Conservation (phyloP, 2,113 vertebrate species). For the Apaloderma vittatum region DNA sequence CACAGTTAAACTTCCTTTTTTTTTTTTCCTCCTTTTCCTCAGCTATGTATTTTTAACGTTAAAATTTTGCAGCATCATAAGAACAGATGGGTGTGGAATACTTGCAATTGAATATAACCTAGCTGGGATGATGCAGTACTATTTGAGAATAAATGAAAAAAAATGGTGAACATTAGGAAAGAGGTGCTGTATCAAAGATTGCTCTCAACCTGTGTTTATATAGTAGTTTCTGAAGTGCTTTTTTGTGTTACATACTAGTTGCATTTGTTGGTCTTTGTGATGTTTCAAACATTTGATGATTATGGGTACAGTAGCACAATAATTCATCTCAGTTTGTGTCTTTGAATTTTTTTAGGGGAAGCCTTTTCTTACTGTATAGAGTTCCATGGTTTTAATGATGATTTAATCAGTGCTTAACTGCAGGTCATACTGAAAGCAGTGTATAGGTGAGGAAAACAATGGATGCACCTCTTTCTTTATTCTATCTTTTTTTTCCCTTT, state of each 20-base stretch:
- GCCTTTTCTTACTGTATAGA: background rate
- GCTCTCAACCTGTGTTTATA: background rate
- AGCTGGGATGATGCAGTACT: background rate
- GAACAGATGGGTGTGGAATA: background rate
- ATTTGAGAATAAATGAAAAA: background rate
- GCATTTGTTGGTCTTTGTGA: background rate
- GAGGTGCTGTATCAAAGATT: background rate
- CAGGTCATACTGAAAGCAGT: background rate
- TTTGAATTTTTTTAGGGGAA: background rate
- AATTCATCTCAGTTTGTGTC: background rate
- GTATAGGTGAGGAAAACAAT: background rate
- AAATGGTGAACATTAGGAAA: background rate
- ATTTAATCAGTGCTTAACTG: background rate
- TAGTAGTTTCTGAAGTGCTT: background rate
- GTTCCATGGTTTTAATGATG: background rate
- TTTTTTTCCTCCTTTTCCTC: background rate
- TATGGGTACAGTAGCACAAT: background rate
- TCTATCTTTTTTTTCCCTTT: too few species aligned
- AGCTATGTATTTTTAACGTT: background rate
- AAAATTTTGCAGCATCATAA: accelerated
- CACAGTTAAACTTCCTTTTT: background rate
- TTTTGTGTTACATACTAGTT: background rate
- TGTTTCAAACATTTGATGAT: background rate
- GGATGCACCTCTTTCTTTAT: background rate
- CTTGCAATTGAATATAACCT: background rate